phyloP scores from a whole-genome alignment of 2,113 vertebrate genomes.

The Arenaria interpres region DNA sequence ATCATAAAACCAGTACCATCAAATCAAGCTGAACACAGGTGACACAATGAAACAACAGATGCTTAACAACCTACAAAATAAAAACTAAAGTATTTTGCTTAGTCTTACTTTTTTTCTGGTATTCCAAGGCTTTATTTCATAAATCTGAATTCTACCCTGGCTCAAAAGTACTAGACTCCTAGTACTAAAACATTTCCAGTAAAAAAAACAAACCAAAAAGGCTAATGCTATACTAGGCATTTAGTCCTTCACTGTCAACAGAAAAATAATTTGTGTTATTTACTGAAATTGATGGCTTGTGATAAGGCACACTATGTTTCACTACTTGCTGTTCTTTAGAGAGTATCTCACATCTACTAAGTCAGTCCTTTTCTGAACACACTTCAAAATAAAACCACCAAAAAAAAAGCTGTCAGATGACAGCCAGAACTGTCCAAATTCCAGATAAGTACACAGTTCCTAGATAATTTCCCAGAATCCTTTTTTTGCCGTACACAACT shows the following conservation, averaged over 20 bases:
- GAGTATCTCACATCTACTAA: background rate
- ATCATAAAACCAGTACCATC: background rate
- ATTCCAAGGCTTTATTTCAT: background rate
- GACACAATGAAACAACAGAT: background rate
- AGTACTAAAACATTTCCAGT: background rate
- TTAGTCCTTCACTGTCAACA: background rate
- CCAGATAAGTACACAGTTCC: background rate
- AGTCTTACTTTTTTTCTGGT: background rate
- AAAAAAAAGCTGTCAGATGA: background rate
- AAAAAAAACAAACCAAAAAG: background rate
- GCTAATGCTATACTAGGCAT: background rate
- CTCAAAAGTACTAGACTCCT: background rate
- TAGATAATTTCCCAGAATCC: background rate
- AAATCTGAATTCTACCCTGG: background rate
- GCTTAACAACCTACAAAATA: background rate
- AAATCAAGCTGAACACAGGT: background rate
- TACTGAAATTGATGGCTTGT: background rate
- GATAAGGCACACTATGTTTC: background rate
- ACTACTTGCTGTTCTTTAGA: background rate
- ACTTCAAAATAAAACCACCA: background rate
- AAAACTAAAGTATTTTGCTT: background rate
- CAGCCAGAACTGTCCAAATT: background rate
- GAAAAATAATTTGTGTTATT: background rate
- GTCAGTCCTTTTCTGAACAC: background rate
- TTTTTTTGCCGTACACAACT: background rate